These are phyloP conservation scores for Eptesicus fuscus DNA, from an alignment of 2,113 vertebrate genomes.

Conservation along the genomic window DNA sequence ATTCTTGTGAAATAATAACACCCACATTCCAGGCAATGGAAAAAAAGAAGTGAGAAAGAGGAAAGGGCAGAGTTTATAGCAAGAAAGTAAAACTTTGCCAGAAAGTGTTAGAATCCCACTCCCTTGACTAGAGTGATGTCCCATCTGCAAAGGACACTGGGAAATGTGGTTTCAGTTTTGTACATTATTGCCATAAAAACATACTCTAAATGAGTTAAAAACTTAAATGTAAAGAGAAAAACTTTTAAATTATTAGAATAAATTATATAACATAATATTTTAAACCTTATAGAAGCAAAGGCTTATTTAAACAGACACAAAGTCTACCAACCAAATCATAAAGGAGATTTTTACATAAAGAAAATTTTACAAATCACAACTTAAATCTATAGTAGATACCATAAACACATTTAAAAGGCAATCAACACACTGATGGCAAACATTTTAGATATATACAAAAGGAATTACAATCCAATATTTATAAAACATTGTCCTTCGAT, in stretches of 20 bases:
- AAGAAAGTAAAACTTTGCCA: too few species aligned
- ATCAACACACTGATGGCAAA: neutral
- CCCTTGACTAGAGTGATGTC: too few species aligned
- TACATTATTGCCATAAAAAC: neutral
- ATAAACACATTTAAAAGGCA: neutral
- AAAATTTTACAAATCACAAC: neutral
- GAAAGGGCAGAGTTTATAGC: too few species aligned
- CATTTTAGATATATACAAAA: constrained; percentile 1
- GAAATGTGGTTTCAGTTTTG: too few species aligned
- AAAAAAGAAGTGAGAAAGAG: too few species aligned
- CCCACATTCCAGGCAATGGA: too few species aligned
- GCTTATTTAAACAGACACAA: neutral
- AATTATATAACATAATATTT: neutral
- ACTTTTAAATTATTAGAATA: neutral
- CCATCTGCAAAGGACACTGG: too few species aligned
- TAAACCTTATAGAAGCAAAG: neutral
- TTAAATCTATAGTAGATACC: neutral
- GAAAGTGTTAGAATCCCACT: too few species aligned
- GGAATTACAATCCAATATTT: neutral
- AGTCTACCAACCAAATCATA: neutral
- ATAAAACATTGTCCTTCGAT: neutral
- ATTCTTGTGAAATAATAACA: too few species aligned
- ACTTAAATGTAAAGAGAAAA: neutral
- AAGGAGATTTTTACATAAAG: neutral
- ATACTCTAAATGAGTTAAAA: neutral